Conservation (phyloP, 2,113 vertebrate species). For the Percina caprodes region DNA sequence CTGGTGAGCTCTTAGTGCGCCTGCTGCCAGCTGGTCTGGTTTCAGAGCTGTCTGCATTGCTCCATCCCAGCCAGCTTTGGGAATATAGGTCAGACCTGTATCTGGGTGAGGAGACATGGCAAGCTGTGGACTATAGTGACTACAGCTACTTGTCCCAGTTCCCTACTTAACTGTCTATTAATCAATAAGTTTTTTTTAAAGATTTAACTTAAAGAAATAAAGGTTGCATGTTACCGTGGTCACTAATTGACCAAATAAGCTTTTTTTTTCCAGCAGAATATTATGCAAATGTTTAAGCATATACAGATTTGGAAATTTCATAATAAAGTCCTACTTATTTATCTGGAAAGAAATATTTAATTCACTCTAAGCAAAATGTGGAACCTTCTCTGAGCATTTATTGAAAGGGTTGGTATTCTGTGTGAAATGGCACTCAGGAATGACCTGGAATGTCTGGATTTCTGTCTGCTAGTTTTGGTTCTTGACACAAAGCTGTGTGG, state of each 20-base stretch:
- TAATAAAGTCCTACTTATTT: background rate
- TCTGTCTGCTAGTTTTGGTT: conserved; percentile 47
- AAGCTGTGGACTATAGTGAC: conserved; percentile 4
- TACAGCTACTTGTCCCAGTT: background rate
- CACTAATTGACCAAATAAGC: background rate
- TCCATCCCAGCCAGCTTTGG: conserved; percentile 45
- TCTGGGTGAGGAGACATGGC: conserved; percentile 65
- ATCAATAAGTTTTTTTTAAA: background rate
- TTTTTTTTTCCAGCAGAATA: background rate
- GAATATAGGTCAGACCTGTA: conserved; percentile 78
- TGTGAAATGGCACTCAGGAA: background rate
- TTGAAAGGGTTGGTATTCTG: background rate
- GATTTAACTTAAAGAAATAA: conserved; percentile 1
- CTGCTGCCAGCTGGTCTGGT: conserved; percentile 69
- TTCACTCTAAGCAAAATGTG: background rate
- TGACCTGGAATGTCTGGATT: conserved; percentile 71
- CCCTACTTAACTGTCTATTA: background rate
- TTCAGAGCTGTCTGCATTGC: conserved; percentile 57
- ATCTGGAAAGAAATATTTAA: background rate
- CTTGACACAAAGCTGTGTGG: conserved; percentile 68
- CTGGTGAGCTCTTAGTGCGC: conserved; percentile 49
- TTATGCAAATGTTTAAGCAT: background rate
- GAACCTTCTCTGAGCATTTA: background rate
- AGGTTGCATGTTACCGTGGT: background rate
- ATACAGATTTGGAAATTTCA: background rate